phyloP scores from a whole-genome alignment of 2,888 invertebrate species.

The Ditula angustiorana region DNA sequence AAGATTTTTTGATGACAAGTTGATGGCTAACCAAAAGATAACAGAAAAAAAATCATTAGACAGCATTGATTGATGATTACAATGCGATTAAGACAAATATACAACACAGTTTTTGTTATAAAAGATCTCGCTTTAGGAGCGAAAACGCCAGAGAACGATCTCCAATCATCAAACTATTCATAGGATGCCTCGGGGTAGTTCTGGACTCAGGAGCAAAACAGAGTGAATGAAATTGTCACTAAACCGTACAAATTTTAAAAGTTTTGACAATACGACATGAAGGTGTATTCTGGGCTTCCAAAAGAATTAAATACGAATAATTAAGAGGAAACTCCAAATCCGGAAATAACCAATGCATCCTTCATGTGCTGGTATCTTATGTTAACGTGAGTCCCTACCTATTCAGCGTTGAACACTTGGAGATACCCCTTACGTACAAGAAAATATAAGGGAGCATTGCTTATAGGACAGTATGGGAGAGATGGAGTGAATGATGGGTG shows the following conservation, averaged over 20 bases:
- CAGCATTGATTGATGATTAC: background rate
- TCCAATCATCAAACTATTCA: background rate
- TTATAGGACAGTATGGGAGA: slow-evolving; percentile 5
- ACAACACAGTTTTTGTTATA: no score
- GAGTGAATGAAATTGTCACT: background rate
- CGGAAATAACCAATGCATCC: background rate
- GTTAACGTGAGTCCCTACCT: no score
- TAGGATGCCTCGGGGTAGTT: background rate
- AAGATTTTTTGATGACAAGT: slow-evolving; percentile 7
- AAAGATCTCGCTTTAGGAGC: background rate
- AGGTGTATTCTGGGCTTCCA: no score
- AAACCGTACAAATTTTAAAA: background rate
- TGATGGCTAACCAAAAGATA: background rate
- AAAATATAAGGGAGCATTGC: background rate
- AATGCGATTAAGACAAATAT: background rate
- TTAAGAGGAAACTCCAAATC: no score
- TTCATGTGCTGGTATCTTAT: background rate
- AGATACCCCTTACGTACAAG: background rate
- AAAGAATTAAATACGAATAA: no score
- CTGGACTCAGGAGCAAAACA: background rate
- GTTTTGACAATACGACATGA: background rate
- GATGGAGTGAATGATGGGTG: slow-evolving; percentile 13
- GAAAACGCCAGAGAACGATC: background rate
- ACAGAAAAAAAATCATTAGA: background rate
- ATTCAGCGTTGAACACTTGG: background rate